phyloP scores from a whole-genome alignment of 2,888 invertebrate species.

The Lathronympha strigana region DNA sequence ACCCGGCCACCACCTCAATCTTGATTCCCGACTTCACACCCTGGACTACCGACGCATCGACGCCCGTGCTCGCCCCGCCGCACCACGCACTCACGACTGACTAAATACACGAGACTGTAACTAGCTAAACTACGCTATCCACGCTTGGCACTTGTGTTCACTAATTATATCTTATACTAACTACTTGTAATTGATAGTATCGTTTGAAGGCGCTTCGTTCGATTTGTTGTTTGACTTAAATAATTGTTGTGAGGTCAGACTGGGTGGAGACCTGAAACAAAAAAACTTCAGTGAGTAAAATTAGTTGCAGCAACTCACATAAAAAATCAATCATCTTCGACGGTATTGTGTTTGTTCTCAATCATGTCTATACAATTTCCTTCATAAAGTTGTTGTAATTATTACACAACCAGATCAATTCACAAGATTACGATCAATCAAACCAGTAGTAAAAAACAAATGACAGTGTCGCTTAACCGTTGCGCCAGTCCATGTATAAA shows the following conservation, averaged over 20 bases:
- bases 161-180: constrained; percentile 56
- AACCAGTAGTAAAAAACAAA: constrained; percentile 16
- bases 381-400: constrained; percentile 3
- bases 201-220: constrained; percentile 75
- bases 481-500: constrained; percentile 1
- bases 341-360: background rate
- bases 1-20: constrained; percentile 82
- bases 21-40: constrained; percentile 54
- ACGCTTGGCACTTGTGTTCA: constrained; percentile 65
- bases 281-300: constrained; percentile 47
- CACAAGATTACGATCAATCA: constrained; percentile 17
- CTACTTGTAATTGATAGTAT: constrained; percentile 66
- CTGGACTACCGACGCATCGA: constrained; percentile 48
- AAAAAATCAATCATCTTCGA: background rate
- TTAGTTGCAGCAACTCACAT: no score
- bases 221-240: constrained; percentile 59
- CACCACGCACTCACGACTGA: constrained; percentile 44
- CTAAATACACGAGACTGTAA: constrained; percentile 46
- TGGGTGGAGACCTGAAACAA: constrained; percentile 74
- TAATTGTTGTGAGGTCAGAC: constrained; percentile 55
- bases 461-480: constrained; percentile 13
- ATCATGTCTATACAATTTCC: background rate
- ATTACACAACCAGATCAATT: background rate
- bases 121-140: constrained; percentile 35
- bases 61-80: constrained; percentile 23